phyloP scores from a whole-genome alignment of 2,888 invertebrate genomes.

The Malthinus flaveolus region DNA sequence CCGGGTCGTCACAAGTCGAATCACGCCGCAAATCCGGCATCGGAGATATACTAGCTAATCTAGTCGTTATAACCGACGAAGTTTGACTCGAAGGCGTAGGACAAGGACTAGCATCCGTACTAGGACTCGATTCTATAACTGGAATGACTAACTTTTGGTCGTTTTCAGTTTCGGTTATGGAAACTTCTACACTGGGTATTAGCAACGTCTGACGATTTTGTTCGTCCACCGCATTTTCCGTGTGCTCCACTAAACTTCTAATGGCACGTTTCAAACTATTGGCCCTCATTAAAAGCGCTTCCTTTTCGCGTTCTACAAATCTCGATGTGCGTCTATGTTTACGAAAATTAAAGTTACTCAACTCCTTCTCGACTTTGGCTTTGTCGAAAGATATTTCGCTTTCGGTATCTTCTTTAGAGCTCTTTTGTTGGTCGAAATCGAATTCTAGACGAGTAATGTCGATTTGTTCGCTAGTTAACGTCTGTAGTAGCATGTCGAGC shows the following conservation, averaged over 20 bases:
- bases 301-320: slow-evolving; percentile 59
- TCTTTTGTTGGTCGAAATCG: slow-evolving; percentile 39
- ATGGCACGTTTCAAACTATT: slow-evolving; percentile 85
- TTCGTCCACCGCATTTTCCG: slow-evolving; percentile 72
- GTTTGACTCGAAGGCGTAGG: slow-evolving; percentile 56
- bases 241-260: slow-evolving; percentile 77
- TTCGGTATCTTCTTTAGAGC: slow-evolving; percentile 49
- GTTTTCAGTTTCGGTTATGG: slow-evolving; percentile 34
- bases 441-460: slow-evolving; percentile 41
- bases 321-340: slow-evolving; percentile 53
- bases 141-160: slow-evolving; percentile 50
- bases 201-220: slow-evolving; percentile 48
- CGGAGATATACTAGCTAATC: slow-evolving; percentile 67
- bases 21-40: slow-evolving; percentile 67
- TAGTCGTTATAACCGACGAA: slow-evolving; percentile 49
- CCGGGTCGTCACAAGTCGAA: slow-evolving; percentile 61
- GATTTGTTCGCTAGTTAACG: slow-evolving; percentile 69
- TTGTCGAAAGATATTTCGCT: slow-evolving; percentile 53
- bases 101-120: slow-evolving; percentile 55
- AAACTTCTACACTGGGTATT: slow-evolving; percentile 49
- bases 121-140: slow-evolving; percentile 54
- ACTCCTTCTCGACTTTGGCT: slow-evolving; percentile 49
- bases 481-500: slow-evolving; percentile 71
- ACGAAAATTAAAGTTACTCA: slow-evolving; percentile 54
- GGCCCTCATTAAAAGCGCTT: slow-evolving; percentile 66